Evolutionary conservation across 2,113 vertebrate genomes (phyloP), one percentile per base, ranked within the genome.

Genomic region (Chionomys nivalis): DNA sequence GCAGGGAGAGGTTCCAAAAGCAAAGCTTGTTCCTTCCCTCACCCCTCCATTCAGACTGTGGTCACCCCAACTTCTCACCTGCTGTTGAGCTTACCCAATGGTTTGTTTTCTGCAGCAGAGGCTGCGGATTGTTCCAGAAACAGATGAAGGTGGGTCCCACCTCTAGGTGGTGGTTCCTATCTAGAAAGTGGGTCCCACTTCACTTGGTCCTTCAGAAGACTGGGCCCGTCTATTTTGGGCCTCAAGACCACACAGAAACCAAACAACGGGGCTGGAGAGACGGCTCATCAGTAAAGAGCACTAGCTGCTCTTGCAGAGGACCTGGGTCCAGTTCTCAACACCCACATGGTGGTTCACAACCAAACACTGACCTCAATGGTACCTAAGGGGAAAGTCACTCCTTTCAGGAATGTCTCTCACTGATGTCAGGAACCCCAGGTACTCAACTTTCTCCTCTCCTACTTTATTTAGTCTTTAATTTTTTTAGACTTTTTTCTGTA

Each of bases 71-170:
- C 4, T 61, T 89, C 28, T 36, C 7, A 76, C 42, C 7, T 9
- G 24, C 90, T 47, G 52, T 31, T 19, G 42, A 87, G 44, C 55
- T 82, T 21, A 42, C 28, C 24, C 31, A 7, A 21, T 79, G 12
- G 0, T 88, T n/a, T 36, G 72, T 61, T 52, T 13, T 77, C 16
- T 72, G 70, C 79, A 76, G 52, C 66, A 72, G 49, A 93, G 66
- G 12, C 42, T 89, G 61, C 63, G 24, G 72, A 55, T 92, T 63
- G 68, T 90, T 97, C 83, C 52, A 87, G 86, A 97, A 94, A 58
- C 49, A 76, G 39, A 63, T 23, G 8, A 61, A 44, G 21, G 66
- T 21, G n/a, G 31, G 65, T 61, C 11, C 55, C 39, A 63, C 17
- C 52, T 78, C 36, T 44, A 70, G 6, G 26, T n/a, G 6, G 55